Conservation (phyloP, 2,888 invertebrate species). For the Dryadula phaetusa region DNA sequence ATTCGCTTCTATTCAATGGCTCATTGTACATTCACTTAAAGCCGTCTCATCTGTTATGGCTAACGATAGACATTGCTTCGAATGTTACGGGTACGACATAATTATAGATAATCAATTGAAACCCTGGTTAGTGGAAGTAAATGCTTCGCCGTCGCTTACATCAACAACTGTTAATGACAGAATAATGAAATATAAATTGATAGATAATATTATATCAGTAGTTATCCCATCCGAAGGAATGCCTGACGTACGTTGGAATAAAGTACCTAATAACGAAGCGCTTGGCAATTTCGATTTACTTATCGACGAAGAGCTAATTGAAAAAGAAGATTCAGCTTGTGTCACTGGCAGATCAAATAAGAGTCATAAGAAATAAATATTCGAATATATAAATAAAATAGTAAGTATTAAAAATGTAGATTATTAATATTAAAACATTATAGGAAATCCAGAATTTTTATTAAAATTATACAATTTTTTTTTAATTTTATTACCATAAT, state of each 20-base stretch:
- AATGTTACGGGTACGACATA: slow-evolving; percentile 98
- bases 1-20: slow-evolving; percentile 95
- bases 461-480: background rate
- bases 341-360: slow-evolving; percentile 16
- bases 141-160: slow-evolving; percentile 97
- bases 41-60: slow-evolving; percentile 97
- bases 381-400: background rate
- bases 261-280: slow-evolving; percentile 89
- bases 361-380: slow-evolving; percentile 24
- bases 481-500: too few relatives aligned
- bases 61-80: slow-evolving; percentile 96
- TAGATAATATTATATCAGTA: slow-evolving; percentile 96
- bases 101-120: slow-evolving; percentile 97
- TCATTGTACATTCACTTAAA: slow-evolving; percentile 96
- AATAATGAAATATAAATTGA: slow-evolving; percentile 96
- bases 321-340: slow-evolving; percentile 83
- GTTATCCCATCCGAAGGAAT: slow-evolving; percentile 94
- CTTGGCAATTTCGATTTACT: slow-evolving; percentile 93
- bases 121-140: slow-evolving; percentile 97
- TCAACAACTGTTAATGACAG: slow-evolving; percentile 97
- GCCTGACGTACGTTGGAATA: slow-evolving; percentile 96
- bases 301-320: slow-evolving; percentile 92
- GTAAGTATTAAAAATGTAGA: background rate
- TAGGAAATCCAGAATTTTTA: background rate
- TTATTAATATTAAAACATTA: background rate